A percentile compares a stretch with the other conserved stretches of the same genome.
These are phyloP conservation scores for Heteromyza rotundicornis DNA, from an alignment of 2,888 invertebrate species.

Conservation along the genomic window DNA sequence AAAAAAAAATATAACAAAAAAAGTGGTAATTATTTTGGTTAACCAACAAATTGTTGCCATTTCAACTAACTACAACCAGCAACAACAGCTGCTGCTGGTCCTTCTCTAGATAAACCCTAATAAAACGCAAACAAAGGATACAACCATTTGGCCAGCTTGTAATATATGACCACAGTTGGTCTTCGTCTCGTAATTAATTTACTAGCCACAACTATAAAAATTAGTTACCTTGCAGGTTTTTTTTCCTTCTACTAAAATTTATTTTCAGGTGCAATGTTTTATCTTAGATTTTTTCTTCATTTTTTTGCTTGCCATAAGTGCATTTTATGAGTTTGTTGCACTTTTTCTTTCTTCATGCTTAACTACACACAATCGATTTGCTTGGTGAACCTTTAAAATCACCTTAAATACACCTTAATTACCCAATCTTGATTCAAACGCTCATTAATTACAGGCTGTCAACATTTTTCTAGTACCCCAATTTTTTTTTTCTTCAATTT, in stretches of 20 bases:
- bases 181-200: too few species aligned
- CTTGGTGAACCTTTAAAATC: background rate
- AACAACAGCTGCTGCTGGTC: too few species aligned
- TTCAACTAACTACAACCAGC: background rate
- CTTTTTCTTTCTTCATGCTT: background rate
- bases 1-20: background rate
- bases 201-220: too few species aligned
- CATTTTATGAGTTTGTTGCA: background rate
- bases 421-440: background rate
- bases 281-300: too few species aligned
- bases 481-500: background rate
- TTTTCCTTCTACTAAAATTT: background rate
- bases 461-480: background rate
- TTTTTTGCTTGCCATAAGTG: too few species aligned
- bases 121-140: too few species aligned
- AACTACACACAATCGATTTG: background rate
- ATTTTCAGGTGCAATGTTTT: too few species aligned
- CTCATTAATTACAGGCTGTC: slow-evolving; percentile 2
- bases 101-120: too few species aligned
- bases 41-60: slow-evolving; percentile 1
- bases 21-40: slow-evolving; percentile 4
- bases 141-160: too few species aligned
- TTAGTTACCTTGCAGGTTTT: too few species aligned
- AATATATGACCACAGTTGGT: too few species aligned
- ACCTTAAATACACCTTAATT: background rate